Evolutionary conservation across 2,888 invertebrate genomes (phyloP), one percentile per base, ranked within the genome.

Genomic region (Vannuccia rotundouncinata): DNA sequence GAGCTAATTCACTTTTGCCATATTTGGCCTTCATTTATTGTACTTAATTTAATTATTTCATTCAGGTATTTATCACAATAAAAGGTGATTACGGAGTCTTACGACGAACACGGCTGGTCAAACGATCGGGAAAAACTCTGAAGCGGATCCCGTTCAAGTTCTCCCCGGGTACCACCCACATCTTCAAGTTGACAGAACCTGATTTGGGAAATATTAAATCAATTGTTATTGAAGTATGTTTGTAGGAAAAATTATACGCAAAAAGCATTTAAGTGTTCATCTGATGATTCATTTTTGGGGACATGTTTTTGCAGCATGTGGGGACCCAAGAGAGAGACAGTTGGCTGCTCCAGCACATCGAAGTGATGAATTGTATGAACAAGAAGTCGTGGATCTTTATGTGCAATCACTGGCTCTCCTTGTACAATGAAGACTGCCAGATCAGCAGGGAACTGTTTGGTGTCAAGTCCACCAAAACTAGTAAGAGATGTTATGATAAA

Each of bases 341-440:
- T 29, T 88, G 88, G 88, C 86, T 84, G 80, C 81, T 88, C 78
- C 85, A 88, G 78, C 84, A 85, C 82, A 83, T 88, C 1, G 85
- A 87, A 83, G 82, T 88, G 22, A 82, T 84, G 2, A 88, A 88
- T 83, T 84, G 85, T 27, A 84, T 84, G 78, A 85, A 83, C 1
- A 85, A 85, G 80, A 85, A 85, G 78, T 82, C 83, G 2, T 88
- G 87, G 87, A 80, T 85, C 30, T 88, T 88, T 83, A 80, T 84
- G 74, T 86, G 86, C 82, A 84, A 85, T 81, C 85, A 87, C 80
- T 88, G 88, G 88, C 82, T 88, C 30, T 88, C 88, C 0, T 82
- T 88, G 28, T 85, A 85, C 80, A 85, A 86, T 77, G 85, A 84
- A 1, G 87, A 88, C 81, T 85, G 87, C 25, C 86, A 86, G 74